Conservation (phyloP, 1,140 invertebrate species). For the Akabosia matsudoensis region DNA sequence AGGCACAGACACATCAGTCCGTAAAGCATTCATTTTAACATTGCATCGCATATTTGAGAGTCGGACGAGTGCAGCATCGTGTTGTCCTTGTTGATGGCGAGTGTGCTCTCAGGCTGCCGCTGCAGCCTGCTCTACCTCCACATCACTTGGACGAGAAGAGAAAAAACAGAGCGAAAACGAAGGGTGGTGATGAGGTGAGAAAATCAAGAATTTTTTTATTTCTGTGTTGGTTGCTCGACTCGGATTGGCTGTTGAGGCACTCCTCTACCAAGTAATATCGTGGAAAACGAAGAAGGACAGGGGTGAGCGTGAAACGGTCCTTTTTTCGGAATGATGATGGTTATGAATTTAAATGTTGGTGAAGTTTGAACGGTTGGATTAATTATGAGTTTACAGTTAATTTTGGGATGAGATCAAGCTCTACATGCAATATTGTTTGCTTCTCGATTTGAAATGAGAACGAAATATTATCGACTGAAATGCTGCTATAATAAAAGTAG, state of each 20-base stretch:
- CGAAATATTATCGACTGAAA: no score
- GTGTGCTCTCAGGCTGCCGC: not conserved
- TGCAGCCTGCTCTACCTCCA: not conserved
- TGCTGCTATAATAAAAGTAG: no score
- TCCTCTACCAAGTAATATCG: not conserved
- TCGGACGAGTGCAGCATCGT: not conserved
- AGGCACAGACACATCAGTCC: not conserved
- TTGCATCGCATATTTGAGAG: not conserved
- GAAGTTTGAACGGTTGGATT: no score
- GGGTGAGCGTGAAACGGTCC: not conserved
- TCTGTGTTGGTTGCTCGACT: not conserved
- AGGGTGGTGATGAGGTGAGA: not conserved
- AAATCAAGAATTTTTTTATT: not conserved
- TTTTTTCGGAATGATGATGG: not conserved
- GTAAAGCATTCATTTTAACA: not conserved
- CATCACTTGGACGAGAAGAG: not conserved
- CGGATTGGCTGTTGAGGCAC: not conserved
- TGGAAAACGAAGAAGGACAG: constrained; percentile 2
- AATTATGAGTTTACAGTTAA: no score
- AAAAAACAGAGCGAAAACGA: not conserved
- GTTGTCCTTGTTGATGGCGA: not conserved
- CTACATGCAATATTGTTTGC: no score
- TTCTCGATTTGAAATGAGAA: no score
- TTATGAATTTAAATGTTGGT: no score
- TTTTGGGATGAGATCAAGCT: no score